Percentiles rank a stretch among this genome's conserved stretches.
phyloP scores from a whole-genome alignment of 1,140 invertebrate species.

The Pantala flavescens region DNA sequence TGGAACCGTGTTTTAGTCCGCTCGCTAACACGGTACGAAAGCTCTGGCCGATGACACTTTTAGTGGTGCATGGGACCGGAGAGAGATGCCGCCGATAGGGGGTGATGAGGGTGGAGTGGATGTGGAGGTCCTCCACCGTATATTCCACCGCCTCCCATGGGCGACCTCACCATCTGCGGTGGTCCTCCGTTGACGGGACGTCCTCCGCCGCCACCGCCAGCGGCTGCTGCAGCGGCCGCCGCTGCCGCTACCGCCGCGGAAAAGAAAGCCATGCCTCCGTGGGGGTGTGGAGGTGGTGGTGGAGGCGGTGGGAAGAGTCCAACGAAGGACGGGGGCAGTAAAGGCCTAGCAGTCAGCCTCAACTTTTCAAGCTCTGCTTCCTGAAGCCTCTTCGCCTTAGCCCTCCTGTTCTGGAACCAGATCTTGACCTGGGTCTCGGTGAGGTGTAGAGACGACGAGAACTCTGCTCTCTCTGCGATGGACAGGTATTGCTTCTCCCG shows the following conservation, averaged over 20 bases:
- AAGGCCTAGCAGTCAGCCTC: slow-evolving; percentile 57
- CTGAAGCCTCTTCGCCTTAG: slow-evolving; percentile 88
- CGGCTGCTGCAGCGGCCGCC: background rate
- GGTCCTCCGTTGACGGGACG: background rate
- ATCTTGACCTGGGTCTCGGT: slow-evolving; percentile 97
- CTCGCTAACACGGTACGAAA: background rate
- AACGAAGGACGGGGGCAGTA: slow-evolving; percentile 33
- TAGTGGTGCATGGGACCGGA: background rate
- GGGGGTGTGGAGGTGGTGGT: background rate
- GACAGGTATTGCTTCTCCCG: slow-evolving; percentile 91
- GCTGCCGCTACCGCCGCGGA: background rate
- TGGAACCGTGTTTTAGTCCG: background rate
- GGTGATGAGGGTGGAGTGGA: background rate
- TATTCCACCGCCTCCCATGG: background rate
- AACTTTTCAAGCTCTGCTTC: slow-evolving; percentile 88
- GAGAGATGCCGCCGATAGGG: background rate
- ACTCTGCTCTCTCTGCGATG: slow-evolving; percentile 93
- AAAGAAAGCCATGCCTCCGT: background rate
- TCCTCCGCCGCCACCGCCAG: background rate
- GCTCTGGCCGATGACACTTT: background rate
- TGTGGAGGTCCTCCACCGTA: background rate
- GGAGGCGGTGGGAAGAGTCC: slow-evolving; percentile 3
- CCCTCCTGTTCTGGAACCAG: slow-evolving; percentile 94
- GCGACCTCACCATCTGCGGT: background rate
- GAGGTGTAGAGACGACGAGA: slow-evolving; percentile 82